Conservation (phyloP, 2,113 vertebrate species). For the Protobothrops mucrosquamatus region DNA sequence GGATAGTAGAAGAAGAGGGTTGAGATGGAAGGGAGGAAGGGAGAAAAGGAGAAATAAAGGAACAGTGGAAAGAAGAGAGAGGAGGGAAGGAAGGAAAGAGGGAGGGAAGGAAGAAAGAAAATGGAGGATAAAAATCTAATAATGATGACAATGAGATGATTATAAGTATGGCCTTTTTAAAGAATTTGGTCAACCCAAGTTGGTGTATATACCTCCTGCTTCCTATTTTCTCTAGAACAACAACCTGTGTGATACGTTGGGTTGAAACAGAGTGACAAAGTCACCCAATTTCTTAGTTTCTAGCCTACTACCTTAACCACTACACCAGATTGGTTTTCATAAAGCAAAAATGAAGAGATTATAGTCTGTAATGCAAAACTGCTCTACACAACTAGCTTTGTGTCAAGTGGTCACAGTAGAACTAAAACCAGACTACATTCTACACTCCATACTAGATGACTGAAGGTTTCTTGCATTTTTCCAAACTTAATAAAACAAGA, state of each 20-base stretch:
- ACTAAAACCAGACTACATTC: neutral
- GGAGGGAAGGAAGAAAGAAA: neutral
- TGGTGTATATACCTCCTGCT: neutral
- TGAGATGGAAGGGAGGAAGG: neutral
- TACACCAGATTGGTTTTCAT: neutral
- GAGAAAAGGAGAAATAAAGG: neutral
- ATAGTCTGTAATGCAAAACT: neutral
- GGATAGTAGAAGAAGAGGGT: neutral
- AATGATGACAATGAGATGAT: neutral
- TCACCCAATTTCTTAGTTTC: neutral
- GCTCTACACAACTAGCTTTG: neutral
- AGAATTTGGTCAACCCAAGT: neutral
- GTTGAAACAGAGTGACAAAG: neutral
- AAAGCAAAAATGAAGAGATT: neutral
- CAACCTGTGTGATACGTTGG: neutral
- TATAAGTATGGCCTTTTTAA: neutral
- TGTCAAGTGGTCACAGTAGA: neutral
- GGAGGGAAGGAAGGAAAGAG: neutral
- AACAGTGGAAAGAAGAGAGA: neutral
- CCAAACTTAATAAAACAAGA: constrained; percentile 28
- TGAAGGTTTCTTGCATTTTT: constrained; percentile 21
- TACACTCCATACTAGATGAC: neutral
- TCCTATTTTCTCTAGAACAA: neutral
- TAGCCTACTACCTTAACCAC: neutral
- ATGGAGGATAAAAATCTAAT: neutral